Evolutionary conservation across 2,113 vertebrate species (phyloP), one percentile per base, ranked within the genome.

Genomic region (Corvus hawaiiensis): DNA sequence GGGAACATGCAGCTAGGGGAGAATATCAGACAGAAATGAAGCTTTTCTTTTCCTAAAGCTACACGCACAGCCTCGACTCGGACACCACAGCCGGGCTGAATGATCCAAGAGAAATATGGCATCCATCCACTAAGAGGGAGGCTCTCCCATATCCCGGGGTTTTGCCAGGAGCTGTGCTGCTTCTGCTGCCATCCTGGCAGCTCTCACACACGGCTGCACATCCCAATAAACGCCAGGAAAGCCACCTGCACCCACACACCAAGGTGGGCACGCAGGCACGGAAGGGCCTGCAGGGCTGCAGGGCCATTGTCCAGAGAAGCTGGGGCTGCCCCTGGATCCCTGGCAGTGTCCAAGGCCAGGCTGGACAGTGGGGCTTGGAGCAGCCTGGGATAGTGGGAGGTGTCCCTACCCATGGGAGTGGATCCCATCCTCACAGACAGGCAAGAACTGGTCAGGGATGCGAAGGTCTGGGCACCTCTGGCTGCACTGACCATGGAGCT

Each of bases 191-290:
- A 27, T 4, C 54, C 84, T 35, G 62, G 26, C 55, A 89, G 77
- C 35, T 84, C 52, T 16, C 35, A 10, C 13, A 7, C 13, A 5
- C 9, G 44, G 51, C 16, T 26, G 9, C 21, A 11, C 0, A 1
- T 24, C 66, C 84, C 49, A 9, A 8, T 0, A 1, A 62, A 49
- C 2, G 11, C 28, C 56, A 46, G 44, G 44, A 79, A 54, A 64
- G 55, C 26, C 82, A 48, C 24, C 51, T 26, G 41, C 56, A 32
- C 17, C 30, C 59, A 20, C 58, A 21, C 23, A 13, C 24, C 21
- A 3, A 35, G 66, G 11, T 2, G 5, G 4, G 54, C 9, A 56
- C 0, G 0, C 37, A 58, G 75, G 20, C 10, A 66, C 0, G 9
- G 39, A 14, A 62, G n/a, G 4, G 5, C 6, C 37, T 20, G 52